A percentile compares a stretch with the other conserved stretches of the same genome.
Evolutionary conservation across 2,797 vertebrate genomes (phyloP).

Genomic region (Girardinus metallicus): DNA sequence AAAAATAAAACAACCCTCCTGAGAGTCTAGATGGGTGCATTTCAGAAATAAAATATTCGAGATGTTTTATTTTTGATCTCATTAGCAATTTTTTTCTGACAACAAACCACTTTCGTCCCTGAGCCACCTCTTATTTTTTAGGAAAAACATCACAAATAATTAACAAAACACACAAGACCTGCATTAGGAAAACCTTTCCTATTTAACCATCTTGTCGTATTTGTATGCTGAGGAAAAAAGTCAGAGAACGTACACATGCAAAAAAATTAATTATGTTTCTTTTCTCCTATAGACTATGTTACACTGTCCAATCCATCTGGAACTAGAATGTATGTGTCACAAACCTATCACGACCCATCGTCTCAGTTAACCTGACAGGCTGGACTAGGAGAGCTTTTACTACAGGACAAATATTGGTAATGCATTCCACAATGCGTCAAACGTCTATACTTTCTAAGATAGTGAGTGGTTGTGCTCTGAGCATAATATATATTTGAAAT

Average conservation of each 20-base stretch:
- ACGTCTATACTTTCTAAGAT: neutral
- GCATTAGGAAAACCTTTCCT: neutral
- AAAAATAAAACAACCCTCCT: slow-evolving; percentile 19
- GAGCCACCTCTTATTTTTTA: neutral
- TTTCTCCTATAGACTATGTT: neutral
- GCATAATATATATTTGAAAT: neutral
- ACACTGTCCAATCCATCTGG: neutral
- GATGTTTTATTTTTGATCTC: slow-evolving; percentile 5
- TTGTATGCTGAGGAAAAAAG: neutral
- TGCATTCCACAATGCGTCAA: neutral
- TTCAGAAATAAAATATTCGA: slow-evolving; percentile 7
- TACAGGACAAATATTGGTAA: neutral
- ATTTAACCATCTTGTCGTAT: neutral
- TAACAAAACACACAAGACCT: neutral
- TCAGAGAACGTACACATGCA: neutral
- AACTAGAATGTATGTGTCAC: neutral
- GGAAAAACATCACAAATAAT: slow-evolving; percentile 1
- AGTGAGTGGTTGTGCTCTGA: neutral
- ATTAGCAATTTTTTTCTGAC: slow-evolving; percentile 1
- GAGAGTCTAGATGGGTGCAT: slow-evolving; percentile 14
- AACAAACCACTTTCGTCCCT: neutral
- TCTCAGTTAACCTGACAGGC: neutral
- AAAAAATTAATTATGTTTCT: neutral
- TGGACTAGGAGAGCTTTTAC: neutral
- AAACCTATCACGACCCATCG: neutral